Base-by-base conservation (phyloP, 2,113 vertebrate species). In the Oncorhynchus clarkii region DNA sequence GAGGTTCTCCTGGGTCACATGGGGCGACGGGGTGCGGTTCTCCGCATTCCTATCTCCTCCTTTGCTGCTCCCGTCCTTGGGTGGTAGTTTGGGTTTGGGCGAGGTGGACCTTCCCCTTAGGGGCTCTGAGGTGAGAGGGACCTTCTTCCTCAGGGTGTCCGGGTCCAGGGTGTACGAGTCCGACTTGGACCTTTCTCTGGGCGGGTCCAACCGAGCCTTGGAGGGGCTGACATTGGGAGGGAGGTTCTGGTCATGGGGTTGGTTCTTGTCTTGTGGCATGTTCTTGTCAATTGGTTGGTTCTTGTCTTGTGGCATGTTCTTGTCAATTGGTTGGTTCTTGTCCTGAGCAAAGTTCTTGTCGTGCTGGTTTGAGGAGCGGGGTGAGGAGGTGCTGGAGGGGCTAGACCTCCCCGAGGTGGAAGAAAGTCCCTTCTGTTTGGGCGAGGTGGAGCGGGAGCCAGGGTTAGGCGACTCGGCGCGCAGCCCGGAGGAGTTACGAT, bases 131-230 rank as follows among this genome's bases (percentile, higher is more conserved):
- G 96, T 97, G 5, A 99, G 91, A 0, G 97, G 96, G 71, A 97
- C 90, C 82, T 98, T 99, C 91, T 98, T 99, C 75, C 97, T 94
- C 48, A 99, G 93, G 0, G 96, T 96, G 76, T 99, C 98, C 67
- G 97, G 97, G 83, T 99, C 97, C 76, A 99, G 92, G 0, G 98
- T 99, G 76, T 99, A 99, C 1, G 98, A 99, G 89, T 99, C 97
- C 1, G 98, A 99, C 76, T 99, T 99, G 79, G 98, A 99, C 79
- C 98, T 93, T 76, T 99, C 98, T 72, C 98, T 94, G 80, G 97
- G 97, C 82, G 96, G 97, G 84, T 99, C 98, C 7, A 98, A 93
- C 34, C 94, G 95, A 70, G 94, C 93, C 93, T 98, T 99, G 27
- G 95, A 93, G 66, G 94, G 90, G 71, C 94, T 89, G 71, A 91